Base-by-base conservation (phyloP, 2,888 invertebrate genomes). In the Ennomos erosarius region DNA sequence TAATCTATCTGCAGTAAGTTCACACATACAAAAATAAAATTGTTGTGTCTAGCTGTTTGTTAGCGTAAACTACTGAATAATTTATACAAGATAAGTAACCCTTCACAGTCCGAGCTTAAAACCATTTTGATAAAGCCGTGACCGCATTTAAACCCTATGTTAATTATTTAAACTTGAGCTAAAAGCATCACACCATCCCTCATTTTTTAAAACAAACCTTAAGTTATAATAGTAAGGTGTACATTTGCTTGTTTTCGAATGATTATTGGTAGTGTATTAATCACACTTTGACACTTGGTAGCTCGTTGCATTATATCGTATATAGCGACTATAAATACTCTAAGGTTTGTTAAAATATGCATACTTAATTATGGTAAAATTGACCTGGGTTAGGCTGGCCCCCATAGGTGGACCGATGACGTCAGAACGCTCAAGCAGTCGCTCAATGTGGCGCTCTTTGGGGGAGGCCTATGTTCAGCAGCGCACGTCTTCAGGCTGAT, bases 141-240 rank as follows among this genome's bases (percentile, higher is more conserved):
- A 64, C 69, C 73, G 69, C 71, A n/a, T 62, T 58, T 73, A 69
- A n/a, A 73, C 71, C 71, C 49, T 50, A n/a, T 44, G 55, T 65
- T 71, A 73, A 71, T 71, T 73, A 71, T 71, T 70, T 58, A 71
- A 67, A 36, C 60, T 63, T 58, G 61, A 62, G 61, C 51, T 43
- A 59, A 65, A 60, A 62, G 63, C 55, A 59, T 61, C 59, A 59
- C 65, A 36, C 46, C 10, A 36, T 26, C 59, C 51, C 53, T 54
- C 50, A 13, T 10, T n/a, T 49, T 10, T 12, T 1, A n/a, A 42
- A 1, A 11, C 12, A 9, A n/a, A 42, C 26, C 10, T 34, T 44
- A 33, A 26, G 1, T 9, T 1, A 11, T 9, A 3, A 9, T 10
- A 8, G 39, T 49, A 49, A 34, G 11, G 55, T 44, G 26, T 5